Base-by-base conservation (phyloP, 2,797 vertebrate species). In the Okamejei kenojei region DNA sequence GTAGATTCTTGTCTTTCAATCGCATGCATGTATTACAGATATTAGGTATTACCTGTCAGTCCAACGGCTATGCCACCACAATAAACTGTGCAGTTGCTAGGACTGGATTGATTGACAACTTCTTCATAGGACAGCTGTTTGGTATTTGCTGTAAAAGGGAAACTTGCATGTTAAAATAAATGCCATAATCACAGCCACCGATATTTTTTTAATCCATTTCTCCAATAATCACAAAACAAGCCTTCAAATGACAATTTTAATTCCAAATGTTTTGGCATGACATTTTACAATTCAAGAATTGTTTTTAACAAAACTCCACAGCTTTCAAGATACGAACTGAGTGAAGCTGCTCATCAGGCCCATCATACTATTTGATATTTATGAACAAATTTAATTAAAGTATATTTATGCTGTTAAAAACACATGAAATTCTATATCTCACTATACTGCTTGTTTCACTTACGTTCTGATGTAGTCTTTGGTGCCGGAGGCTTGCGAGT, bases 111-210 rank as follows among this genome's bases (percentile, higher is more conserved):
- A 95, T 96, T 99, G 94, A 99, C 97, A 93, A 99, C 99, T 54
- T 99, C 99, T 13, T 99, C 99, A 17, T 98, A 99, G n/a, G 97
- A 98, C 68, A 99, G 96, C 78, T 99, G 98, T 95, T 99, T 99
- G 94, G 98, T 95, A 95, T 97, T 99, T 76, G 96, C 98, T 95
- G 73, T 0, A 93, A 94, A 73, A 91, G 88, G 78, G 92, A 35
- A 90, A 65, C 93, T 0, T 93, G 32, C 23, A 93, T 1, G 2
- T 76, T 26, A 78, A 84, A 61, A 15, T 0, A 63, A 90, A 38
- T 71, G 17, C 2, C 2, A 32, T 13, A 29, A 1, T 63, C 2
- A n/a, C 38, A 35, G 58, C 1, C 8, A n/a, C 58, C 82, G 38
- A 4, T 29, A 54, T 63, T 86, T 7, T 63, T 63, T 63, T 29